Base-by-base conservation (phyloP, 2,888 invertebrate species). In the Pammene aurita region DNA sequence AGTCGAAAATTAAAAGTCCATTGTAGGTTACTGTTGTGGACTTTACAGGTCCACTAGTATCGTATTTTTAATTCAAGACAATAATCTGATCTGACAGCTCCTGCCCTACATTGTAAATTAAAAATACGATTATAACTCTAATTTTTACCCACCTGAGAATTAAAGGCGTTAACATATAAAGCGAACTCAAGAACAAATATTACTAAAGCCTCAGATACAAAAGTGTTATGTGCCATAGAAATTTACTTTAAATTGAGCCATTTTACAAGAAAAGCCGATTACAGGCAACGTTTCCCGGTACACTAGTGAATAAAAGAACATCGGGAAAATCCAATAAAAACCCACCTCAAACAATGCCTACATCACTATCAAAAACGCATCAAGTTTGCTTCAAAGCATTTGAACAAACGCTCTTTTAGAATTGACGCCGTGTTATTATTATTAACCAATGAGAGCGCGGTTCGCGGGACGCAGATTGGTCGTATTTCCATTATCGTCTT, bases 381-480 rank as follows among this genome's bases (percentile, higher is more conserved):
- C 58, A 26, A 13, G 5, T 50, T 9, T 7, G 5, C 16, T 48
- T 35, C 13, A 52, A 52, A 62, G 0, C 10, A n/a, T 7, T 14
- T 6, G 57, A 48, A 54, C 5, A 16, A 14, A 11, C 13, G 63
- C 44, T 13, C 34, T 55, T 34, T 64, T 34, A 9, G n/a, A 34
- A 14, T 13, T 14, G 7, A 41, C 11, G 10, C 0, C 26, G 10
- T 18, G n/a, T n/a, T n/a, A 44, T 16, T 14, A 50, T 56, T 72
- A 70, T 52, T 26, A 66, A 50, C 73, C 71, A 74, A 75, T 74
- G 42, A 50, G 52, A 63, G 42, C 61, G 64, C 68, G 56, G 44
- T 71, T 56, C 50, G 65, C 68, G 68, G 66, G 57, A 48, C 72
- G 71, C 69, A 76, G 75, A 80, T 81, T 80, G 78, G 80, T 71